Percentiles rank a stretch among this genome's conserved stretches.
Evolutionary conservation across 1,140 invertebrate species (phyloP).

Genomic region (Calosoma granatense): DNA sequence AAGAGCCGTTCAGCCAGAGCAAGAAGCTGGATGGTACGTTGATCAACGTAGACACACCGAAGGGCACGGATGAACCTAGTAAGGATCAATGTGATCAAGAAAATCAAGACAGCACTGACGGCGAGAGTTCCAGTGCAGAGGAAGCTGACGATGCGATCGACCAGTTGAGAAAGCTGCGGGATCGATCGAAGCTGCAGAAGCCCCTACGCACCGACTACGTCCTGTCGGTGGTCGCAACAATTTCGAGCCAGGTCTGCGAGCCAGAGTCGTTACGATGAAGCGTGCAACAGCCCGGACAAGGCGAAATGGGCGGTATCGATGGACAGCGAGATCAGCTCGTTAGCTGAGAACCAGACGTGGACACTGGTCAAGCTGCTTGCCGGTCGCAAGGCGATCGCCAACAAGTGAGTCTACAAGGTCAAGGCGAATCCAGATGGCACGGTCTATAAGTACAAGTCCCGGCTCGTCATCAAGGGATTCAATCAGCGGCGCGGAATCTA

Average conservation of each 20-base stretch:
- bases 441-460: too few relatives aligned
- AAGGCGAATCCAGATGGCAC: constrained; percentile 13
- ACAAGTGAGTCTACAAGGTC: constrained; percentile 20
- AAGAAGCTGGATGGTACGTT: not conserved
- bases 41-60: not conserved
- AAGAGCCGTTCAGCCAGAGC: not conserved
- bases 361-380: constrained; percentile 15
- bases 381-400: constrained; percentile 15
- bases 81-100: not conserved
- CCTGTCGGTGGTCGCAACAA: not conserved
- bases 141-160: not conserved
- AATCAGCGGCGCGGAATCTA: constrained; percentile 28
- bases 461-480: constrained; percentile 32
- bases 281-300: constrained; percentile 3
- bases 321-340: constrained; percentile 15
- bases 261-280: not conserved
- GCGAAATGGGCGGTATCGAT: constrained; percentile 19
- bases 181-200: not conserved
- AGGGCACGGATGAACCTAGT: not conserved
- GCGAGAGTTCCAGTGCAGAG: not conserved
- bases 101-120: not conserved
- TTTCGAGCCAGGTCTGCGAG: too few relatives aligned
- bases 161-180: not conserved
- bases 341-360: constrained; percentile 18
- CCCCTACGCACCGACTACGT: not conserved